Percentiles rank a stretch among this genome's conserved stretches.
Evolutionary conservation across 2,888 invertebrate genomes (phyloP).

Genomic region (Oegoconia quadripuncta): DNA sequence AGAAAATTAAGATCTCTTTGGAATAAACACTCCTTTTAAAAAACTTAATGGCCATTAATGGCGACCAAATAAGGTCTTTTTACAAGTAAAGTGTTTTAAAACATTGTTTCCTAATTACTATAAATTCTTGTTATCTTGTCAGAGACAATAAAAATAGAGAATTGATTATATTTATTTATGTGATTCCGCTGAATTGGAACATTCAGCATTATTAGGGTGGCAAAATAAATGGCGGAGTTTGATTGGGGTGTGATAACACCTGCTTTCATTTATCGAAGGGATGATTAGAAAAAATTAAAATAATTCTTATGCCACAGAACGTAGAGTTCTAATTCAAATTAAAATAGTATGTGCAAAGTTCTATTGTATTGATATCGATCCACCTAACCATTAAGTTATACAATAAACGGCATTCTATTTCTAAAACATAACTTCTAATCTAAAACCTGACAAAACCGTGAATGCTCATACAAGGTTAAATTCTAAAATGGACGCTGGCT

Average conservation of each 20-base stretch:
- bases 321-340: not conserved
- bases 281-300: not conserved
- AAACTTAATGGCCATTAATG: not conserved
- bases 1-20: not conserved
- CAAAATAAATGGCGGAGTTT: slow-evolving; percentile 24
- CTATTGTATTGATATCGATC: slow-evolving; percentile 4
- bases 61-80: no score
- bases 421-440: not conserved
- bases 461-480: not conserved
- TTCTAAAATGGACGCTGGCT: not conserved
- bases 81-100: no score
- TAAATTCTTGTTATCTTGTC: slow-evolving; percentile 1
- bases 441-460: not conserved
- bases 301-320: not conserved
- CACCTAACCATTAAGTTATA: not conserved
- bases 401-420: not conserved
- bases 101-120: not conserved
- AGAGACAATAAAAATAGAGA: not conserved
- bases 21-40: not conserved
- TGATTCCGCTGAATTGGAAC: slow-evolving; percentile 2
- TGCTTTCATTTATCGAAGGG: slow-evolving; percentile 20
- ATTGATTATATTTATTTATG: not conserved
- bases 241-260: slow-evolving; percentile 28
- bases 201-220: slow-evolving; percentile 15
- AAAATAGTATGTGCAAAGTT: not conserved